Percentiles rank a stretch among this genome's conserved stretches.
Evolutionary conservation across 2,797 vertebrate species (phyloP).

Genomic region (Falco rusticolus): DNA sequence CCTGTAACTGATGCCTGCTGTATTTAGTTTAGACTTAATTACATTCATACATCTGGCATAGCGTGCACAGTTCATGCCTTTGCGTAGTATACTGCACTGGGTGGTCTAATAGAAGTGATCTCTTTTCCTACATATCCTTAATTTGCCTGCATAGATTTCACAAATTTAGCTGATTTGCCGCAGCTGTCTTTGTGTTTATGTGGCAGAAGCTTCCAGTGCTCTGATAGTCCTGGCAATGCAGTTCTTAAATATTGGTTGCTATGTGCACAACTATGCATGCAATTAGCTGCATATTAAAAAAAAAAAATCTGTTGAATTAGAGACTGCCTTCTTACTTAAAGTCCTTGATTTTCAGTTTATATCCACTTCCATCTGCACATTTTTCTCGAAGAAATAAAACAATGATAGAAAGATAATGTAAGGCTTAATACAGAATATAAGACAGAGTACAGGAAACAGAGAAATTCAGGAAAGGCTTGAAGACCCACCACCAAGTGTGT

Average conservation of each 20-base stretch:
- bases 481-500: neutral
- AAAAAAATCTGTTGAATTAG: no score
- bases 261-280: neutral
- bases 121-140: neutral
- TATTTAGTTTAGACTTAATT: neutral
- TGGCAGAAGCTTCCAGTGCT: neutral
- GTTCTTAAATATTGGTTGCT: neutral
- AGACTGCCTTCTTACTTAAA: neutral
- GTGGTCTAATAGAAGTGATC: neutral
- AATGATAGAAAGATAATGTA: neutral
- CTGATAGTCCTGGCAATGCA: neutral
- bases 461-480: neutral
- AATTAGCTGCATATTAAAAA: neutral
- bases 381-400: neutral
- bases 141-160: neutral
- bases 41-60: no score
- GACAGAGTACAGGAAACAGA: neutral
- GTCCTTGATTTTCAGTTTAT: neutral
- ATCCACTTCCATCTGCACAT: neutral
- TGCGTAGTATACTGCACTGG: rapidly evolving
- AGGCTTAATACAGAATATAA: neutral
- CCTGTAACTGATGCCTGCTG: neutral
- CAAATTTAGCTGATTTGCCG: neutral
- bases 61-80: neutral
- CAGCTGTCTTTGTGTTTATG: neutral